Percentiles rank a stretch among this genome's conserved stretches.
phyloP scores from a whole-genome alignment of 2,113 vertebrate species.

The Heterotilapia buettikoferi region DNA sequence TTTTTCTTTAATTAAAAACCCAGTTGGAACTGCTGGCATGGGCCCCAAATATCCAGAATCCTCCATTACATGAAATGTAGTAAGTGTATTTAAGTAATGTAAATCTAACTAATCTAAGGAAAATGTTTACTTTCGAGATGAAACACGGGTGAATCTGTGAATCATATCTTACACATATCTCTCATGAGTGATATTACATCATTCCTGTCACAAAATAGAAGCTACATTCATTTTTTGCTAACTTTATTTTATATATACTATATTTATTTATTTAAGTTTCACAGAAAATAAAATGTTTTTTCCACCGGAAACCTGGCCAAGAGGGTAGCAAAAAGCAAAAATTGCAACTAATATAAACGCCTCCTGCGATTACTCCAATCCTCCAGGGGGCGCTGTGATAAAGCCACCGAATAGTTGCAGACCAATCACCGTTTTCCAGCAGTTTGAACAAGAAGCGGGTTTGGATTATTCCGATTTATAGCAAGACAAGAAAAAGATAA shows the following conservation, averaged over 20 bases:
- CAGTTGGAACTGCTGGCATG: neutral
- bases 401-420: neutral
- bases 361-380: neutral
- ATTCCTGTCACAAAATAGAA: neutral
- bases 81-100: neutral
- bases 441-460: slow-evolving; percentile 57
- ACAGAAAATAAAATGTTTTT: neutral
- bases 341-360: neutral
- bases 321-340: neutral
- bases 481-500: neutral
- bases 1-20: neutral
- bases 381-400: slow-evolving; percentile 7
- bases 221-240: neutral
- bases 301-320: neutral
- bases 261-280: neutral
- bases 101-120: neutral
- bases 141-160: neutral
- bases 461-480: neutral
- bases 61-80: neutral
- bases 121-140: neutral
- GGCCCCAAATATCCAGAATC: neutral
- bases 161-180: neutral
- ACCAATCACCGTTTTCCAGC: slow-evolving; percentile 30
- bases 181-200: neutral
- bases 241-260: neutral